Percentiles rank a stretch among this genome's conserved stretches.
Conservation (phyloP, 2,888 invertebrate species). For the Apodemia hepburni region DNA sequence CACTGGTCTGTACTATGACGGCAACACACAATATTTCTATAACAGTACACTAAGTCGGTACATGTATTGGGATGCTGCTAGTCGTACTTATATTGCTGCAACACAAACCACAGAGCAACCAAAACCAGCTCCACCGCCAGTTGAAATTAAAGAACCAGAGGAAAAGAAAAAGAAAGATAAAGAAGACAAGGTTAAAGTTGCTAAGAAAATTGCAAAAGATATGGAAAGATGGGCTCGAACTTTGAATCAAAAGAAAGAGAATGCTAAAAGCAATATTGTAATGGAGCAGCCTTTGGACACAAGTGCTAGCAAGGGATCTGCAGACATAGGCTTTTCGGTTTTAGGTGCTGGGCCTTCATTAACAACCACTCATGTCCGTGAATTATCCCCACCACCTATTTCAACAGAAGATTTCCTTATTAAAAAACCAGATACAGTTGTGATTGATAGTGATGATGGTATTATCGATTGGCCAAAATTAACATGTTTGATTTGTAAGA, state of each 20-base stretch:
- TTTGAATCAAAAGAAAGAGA: conserved; percentile 96
- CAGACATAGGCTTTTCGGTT: conserved; percentile 96
- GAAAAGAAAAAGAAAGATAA: conserved; percentile 88
- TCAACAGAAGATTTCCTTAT: conserved; percentile 59
- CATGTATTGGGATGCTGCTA: conserved; percentile 95
- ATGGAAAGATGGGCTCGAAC: conserved; percentile 96
- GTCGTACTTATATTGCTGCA: conserved; percentile 81
- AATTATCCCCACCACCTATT: conserved; percentile 54
- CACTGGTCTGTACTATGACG: conserved; percentile 97
- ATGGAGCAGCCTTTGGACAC: conserved; percentile 69
- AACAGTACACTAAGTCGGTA: conserved; percentile 95
- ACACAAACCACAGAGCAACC: conserved; percentile 47
- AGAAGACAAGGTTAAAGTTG: conserved; percentile 97
- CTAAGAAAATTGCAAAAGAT: conserved; percentile 97
- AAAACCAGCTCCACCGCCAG: conserved; percentile 53
- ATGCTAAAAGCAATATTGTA: conserved; percentile 64
- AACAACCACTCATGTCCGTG: conserved; percentile 48
- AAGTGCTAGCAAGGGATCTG: conserved; percentile 85
- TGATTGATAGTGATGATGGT: conserved; percentile 84
- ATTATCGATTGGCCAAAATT: conserved; percentile 94
- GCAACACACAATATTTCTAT: conserved; percentile 97
- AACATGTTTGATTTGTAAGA: conserved; percentile 96
- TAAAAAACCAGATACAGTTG: conserved; percentile 72
- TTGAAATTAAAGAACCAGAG: conserved; percentile 58
- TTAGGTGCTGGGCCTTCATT: conserved; percentile 85